Conservation (phyloP, 2,797 vertebrate genomes). For the Simalia tracyae region DNA sequence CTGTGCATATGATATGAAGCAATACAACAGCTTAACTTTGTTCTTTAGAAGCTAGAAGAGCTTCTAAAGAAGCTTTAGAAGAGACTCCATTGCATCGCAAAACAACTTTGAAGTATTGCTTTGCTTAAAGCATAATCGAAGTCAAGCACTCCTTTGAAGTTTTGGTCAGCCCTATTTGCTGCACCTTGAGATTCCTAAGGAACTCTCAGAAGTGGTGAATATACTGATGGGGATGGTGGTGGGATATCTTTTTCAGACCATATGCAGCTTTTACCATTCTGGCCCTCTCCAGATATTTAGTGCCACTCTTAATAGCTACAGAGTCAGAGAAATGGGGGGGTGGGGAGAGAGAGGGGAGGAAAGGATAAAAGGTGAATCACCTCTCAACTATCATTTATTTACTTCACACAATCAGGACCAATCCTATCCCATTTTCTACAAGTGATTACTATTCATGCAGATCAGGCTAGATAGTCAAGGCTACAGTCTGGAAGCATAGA, state of each 20-base stretch:
- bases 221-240: not conserved
- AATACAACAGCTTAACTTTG: not conserved
- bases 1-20: not conserved
- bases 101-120: not conserved
- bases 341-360: not conserved
- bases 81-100: not conserved
- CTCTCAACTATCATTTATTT: not conserved
- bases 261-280: not conserved
- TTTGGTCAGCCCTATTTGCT: not conserved
- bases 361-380: not conserved
- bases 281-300: not conserved
- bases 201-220: not conserved
- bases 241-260: not conserved
- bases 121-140: not conserved
- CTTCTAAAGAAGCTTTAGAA: not conserved
- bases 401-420: not conserved
- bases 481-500: not conserved
- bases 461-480: not conserved
- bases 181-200: not conserved
- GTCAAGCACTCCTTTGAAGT: not conserved
- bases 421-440: not conserved
- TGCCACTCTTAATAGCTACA: not conserved
- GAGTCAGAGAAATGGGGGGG: not conserved
- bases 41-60: not conserved
- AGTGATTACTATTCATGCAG: not conserved